phyloP scores from a whole-genome alignment of 2,888 invertebrate genomes.

The Lepidocyrtinus sp. region DNA sequence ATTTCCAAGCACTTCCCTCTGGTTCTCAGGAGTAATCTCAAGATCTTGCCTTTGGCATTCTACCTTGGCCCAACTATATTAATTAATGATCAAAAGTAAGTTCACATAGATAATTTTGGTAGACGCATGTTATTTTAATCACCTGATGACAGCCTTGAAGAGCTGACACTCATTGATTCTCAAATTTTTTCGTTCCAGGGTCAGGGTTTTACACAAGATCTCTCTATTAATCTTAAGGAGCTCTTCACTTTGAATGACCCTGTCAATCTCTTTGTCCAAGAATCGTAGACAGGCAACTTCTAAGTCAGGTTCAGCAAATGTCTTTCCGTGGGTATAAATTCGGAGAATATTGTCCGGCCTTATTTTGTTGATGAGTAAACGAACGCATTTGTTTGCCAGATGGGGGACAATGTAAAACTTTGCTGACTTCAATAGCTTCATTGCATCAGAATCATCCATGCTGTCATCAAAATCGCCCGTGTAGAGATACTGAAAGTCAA shows the following conservation, averaged over 20 bases:
- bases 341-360: conserved; percentile 88
- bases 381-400: conserved; percentile 86
- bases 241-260: conserved; percentile 84
- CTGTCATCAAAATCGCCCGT: conserved; percentile 82
- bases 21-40: conserved; percentile 79
- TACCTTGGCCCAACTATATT: conserved; percentile 80
- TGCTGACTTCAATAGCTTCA: conserved; percentile 89
- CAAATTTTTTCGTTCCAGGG: conserved; percentile 83
- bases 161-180: conserved; percentile 85
- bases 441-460: conserved; percentile 88
- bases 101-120: background rate
- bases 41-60: conserved; percentile 81
- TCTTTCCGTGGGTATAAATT: conserved; percentile 82
- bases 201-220: conserved; percentile 83
- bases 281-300: conserved; percentile 86
- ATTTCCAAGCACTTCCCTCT: conserved; percentile 79
- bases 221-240: conserved; percentile 88
- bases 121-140: conserved; percentile 56
- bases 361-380: conserved; percentile 81
- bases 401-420: conserved; percentile 91
- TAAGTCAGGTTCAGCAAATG: conserved; percentile 87
- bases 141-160: conserved; percentile 81
- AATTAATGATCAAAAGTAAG: background rate
- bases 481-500: conserved; percentile 76
- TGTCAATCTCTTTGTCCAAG: conserved; percentile 77